Evolutionary conservation across 2,888 invertebrate genomes (phyloP).

Genomic region (Apodemia hepburni): DNA sequence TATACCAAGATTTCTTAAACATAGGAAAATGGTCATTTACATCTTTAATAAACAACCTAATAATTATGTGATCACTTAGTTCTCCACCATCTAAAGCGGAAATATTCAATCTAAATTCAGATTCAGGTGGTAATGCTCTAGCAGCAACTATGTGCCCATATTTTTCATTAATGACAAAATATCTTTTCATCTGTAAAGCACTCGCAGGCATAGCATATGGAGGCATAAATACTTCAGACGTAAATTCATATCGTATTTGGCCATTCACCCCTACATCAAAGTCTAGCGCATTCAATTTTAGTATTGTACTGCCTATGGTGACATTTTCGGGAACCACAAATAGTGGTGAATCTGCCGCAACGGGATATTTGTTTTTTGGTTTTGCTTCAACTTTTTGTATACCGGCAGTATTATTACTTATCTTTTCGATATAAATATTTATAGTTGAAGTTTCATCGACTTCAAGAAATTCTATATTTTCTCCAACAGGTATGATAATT

Average conservation of each 20-base stretch:
- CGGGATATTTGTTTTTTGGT: constrained; percentile 58
- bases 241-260: constrained; percentile 85
- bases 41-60: constrained; percentile 87
- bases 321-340: constrained; percentile 87
- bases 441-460: constrained; percentile 75
- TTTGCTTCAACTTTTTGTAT: constrained; percentile 53
- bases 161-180: constrained; percentile 87
- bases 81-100: constrained; percentile 89
- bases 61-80: constrained; percentile 83
- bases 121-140: constrained; percentile 85
- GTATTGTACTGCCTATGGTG: constrained; percentile 83
- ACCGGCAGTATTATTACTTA: constrained; percentile 46
- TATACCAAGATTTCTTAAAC: constrained; percentile 91
- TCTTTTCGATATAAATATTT: constrained; percentile 66
- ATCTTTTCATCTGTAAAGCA: constrained; percentile 78
- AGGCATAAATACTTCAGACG: constrained; percentile 84
- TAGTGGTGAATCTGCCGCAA: constrained; percentile 70
- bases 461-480: constrained; percentile 83
- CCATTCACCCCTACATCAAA: constrained; percentile 86
- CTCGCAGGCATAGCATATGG: constrained; percentile 61
- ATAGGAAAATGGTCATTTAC: constrained; percentile 92
- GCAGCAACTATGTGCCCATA: constrained; percentile 89
- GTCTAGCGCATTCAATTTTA: constrained; percentile 86
- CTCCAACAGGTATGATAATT: constrained; percentile 84
- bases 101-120: constrained; percentile 87